Evolutionary conservation across 2,113 vertebrate species (phyloP).

Genomic region (Enhydra lutris): DNA sequence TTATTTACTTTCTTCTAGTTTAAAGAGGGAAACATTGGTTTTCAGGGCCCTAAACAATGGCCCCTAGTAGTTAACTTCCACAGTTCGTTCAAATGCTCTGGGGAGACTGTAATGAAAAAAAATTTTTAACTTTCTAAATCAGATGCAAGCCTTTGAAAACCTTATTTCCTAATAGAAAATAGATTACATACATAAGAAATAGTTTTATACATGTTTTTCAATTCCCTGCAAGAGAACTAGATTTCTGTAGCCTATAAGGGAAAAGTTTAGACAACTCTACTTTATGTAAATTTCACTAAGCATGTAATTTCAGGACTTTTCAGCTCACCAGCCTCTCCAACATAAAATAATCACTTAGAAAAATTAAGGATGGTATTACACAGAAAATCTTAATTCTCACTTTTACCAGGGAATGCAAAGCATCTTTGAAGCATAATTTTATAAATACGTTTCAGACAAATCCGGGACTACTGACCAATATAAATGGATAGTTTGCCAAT

Average conservation of each 20-base stretch:
- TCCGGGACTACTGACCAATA: not conserved
- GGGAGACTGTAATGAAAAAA: not conserved
- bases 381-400: not conserved
- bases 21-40: slow-evolving; percentile 9
- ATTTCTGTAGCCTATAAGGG: not conserved
- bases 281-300: not conserved
- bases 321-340: not conserved
- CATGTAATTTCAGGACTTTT: not conserved
- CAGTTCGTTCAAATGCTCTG: not conserved
- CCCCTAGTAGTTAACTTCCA: not conserved
- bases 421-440: not conserved
- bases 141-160: not conserved
- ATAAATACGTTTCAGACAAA: not conserved
- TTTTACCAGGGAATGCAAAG: not conserved
- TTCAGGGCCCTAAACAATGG: not conserved
- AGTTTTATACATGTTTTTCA: not conserved
- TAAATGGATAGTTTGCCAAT: not conserved
- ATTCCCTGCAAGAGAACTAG: not conserved
- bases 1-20: slow-evolving; percentile 26
- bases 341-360: slow-evolving; percentile 20
- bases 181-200: slow-evolving; percentile 13
- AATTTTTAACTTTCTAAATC: not conserved
- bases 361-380: not conserved
- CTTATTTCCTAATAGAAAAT: slow-evolving; percentile 19
- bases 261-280: not conserved